A percentile compares a stretch with the other conserved stretches of the same genome.
phyloP scores from a whole-genome alignment of 2,888 invertebrate species.

The Melikaiella ostensackeni region DNA sequence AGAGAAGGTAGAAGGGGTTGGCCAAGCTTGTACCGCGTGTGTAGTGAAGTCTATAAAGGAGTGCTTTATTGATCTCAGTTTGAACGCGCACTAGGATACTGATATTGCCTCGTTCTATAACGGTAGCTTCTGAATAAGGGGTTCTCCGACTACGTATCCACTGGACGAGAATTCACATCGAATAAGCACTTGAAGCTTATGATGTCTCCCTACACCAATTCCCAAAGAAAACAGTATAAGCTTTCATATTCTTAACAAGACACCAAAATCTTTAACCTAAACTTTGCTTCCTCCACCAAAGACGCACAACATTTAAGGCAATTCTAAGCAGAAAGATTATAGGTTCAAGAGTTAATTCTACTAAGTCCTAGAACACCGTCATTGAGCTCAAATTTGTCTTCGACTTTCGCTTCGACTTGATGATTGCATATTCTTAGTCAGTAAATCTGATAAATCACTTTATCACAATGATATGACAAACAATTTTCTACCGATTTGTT shows the following conservation, averaged over 20 bases:
- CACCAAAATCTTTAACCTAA: neutral
- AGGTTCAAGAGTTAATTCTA: too few relatives aligned
- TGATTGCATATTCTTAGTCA: neutral
- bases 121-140: conserved; percentile 55
- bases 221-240: conserved; percentile 17
- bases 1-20: conserved; percentile 62
- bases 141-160: conserved; percentile 46
- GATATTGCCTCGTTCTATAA: conserved; percentile 65
- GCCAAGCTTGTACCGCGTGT: conserved; percentile 72
- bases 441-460: neutral
- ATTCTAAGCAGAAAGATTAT: too few relatives aligned
- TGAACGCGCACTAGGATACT: conserved; percentile 74
- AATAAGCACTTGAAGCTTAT: conserved; percentile 29
- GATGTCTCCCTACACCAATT: conserved; percentile 11
- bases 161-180: conserved; percentile 41
- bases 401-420: too few relatives aligned
- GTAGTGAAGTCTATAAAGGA: conserved; percentile 75
- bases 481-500: neutral
- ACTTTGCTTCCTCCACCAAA: neutral
- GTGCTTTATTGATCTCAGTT: conserved; percentile 77
- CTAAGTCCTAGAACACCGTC: neutral
- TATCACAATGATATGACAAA: neutral
- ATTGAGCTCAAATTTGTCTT: neutral
- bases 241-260: neutral
- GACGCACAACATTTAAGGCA: neutral